phyloP scores from a whole-genome alignment of 92 coral and sea anemone genomes.

The Siderastrea radians region DNA sequence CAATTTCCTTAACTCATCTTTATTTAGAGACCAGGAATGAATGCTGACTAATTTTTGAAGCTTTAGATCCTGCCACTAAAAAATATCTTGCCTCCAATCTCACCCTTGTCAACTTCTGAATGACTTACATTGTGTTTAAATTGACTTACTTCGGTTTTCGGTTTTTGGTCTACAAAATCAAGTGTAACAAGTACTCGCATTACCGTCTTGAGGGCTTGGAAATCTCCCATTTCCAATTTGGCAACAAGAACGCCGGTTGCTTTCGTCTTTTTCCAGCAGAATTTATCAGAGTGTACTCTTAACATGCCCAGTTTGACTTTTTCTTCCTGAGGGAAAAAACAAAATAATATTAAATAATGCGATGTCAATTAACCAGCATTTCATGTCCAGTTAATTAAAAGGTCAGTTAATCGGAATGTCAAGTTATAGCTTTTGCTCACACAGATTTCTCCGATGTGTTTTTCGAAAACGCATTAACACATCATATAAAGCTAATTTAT shows the following conservation, averaged over 20 bases:
- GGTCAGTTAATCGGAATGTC: too few relatives aligned
- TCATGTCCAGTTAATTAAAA: background rate
- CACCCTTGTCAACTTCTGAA: too few relatives aligned
- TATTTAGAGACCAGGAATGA: too few relatives aligned
- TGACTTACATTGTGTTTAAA: too few relatives aligned
- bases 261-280: constrained; percentile 17
- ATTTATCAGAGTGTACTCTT: background rate
- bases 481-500: too few relatives aligned
- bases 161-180: background rate
- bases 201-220: constrained; percentile 10
- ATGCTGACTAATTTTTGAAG: too few relatives aligned
- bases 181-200: background rate
- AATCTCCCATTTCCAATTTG: constrained; percentile 24
- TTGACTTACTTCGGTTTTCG: background rate
- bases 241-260: background rate
- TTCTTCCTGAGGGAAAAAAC: background rate
- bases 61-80: too few relatives aligned
- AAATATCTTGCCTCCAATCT: too few relatives aligned
- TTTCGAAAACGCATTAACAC: too few relatives aligned
- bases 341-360: background rate
- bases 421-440: too few relatives aligned
- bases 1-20: too few relatives aligned
- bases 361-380: background rate
- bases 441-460: too few relatives aligned
- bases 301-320: background rate